Evolutionary conservation across 2,113 vertebrate genomes (phyloP), one percentile per base, ranked within the genome.

Genomic region (Cochlearius cochlearius): DNA sequence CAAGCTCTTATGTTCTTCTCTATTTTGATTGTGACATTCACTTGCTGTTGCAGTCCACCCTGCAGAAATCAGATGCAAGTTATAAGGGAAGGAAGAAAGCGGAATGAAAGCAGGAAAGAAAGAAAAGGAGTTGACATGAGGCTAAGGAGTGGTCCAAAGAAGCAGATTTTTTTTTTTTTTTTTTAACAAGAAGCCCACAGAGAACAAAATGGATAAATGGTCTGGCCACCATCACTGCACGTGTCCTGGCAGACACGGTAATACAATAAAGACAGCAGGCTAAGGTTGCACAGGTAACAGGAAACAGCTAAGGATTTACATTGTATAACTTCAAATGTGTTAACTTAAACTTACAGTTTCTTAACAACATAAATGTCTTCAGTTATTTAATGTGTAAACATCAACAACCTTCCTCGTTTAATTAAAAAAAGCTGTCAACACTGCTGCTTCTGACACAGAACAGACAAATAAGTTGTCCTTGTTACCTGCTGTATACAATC

Each of bases 21-120:
- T 10, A 98, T 58, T 72, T 39, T 58, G 78, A 98, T 14, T 1
- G 96, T 98, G 92, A 98, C 39, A 6, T 97, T 98, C 62, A 77
- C 60, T 41, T 91, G 93, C 83, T 92, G 94, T 38, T 89, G 97
- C 9, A 88, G 55, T 8, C 94, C 92, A 45, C 62, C 59, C 63
- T 97, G 87, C 45, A 96, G 52, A 91, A 90, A 91, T 18, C 25
- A 91, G 56, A 85, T 29, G 36, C n/a, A 72, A 63, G 50, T 88
- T 36, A 50, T 4, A 62, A 66, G 22, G 73, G 56, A 96, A 89
- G 32, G 30, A 88, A 81, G 34, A 74, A 79, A 78, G 77, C 1
- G 1, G 47, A 59, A 67, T 34, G 12, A 74, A 86, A 84, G 47
- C 8, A 41, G 16, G 19, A 25, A 39, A n/a, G 15, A 55, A 13